Evolutionary conservation across 2,797 vertebrate species (phyloP).

Genomic region (Lagodon rhomboides): DNA sequence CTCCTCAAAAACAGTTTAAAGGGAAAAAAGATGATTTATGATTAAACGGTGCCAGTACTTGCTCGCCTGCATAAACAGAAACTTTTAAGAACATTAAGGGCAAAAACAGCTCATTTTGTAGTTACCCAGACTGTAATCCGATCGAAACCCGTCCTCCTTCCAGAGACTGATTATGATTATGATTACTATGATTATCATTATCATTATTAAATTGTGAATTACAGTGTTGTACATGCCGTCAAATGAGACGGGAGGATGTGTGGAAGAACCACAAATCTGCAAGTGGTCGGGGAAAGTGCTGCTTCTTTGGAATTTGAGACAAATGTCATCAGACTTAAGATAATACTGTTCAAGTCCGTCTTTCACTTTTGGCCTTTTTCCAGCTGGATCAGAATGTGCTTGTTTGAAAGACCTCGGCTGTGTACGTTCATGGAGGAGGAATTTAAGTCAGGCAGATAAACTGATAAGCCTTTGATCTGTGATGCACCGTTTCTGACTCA

Average conservation of each 20-base stretch:
- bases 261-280: constrained; percentile 51
- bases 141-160: constrained; percentile 32
- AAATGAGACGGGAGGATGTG: constrained; percentile 45
- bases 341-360: constrained; percentile 38
- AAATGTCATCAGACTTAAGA: constrained; percentile 31
- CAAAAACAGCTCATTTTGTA: constrained; percentile 13
- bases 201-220: constrained; percentile 54
- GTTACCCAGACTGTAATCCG: constrained; percentile 26
- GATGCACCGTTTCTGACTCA: constrained; percentile 22
- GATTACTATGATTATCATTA: constrained; percentile 34
- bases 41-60: background rate
- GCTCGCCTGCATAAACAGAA: background rate
- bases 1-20: background rate
- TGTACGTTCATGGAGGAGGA: constrained; percentile 34
- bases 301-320: constrained; percentile 43
- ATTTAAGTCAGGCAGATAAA: constrained; percentile 30
- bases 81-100: background rate
- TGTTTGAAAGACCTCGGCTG: constrained; percentile 1
- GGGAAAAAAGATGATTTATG: background rate
- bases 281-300: constrained; percentile 31
- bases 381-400: constrained; percentile 35
- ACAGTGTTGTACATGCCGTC: constrained; percentile 35
- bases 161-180: constrained; percentile 57
- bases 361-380: constrained; percentile 44
- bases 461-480: constrained; percentile 27